These are phyloP conservation scores for Hippasteria phrygiana DNA, from an alignment of 53 echinoderm and acorn worm species.

Conservation along the genomic window DNA sequence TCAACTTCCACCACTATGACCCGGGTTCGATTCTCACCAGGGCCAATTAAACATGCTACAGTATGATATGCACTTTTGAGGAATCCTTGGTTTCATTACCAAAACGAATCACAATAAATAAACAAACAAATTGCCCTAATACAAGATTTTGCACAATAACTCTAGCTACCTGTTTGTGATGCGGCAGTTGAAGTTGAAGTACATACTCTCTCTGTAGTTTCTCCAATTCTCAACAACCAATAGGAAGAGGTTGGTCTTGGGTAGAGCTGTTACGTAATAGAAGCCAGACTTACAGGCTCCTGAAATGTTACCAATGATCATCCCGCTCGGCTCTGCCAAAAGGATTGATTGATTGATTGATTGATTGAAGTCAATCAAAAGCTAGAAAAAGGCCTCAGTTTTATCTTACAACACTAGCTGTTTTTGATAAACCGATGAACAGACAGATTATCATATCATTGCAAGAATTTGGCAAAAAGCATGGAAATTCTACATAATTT, in stretches of 20 bases:
- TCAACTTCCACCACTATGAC: too few relatives aligned
- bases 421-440: too few relatives aligned
- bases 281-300: constrained; percentile 98
- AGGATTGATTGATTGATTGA: not conserved
- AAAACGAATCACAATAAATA: too few relatives aligned
- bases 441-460: too few relatives aligned
- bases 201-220: constrained; percentile 76
- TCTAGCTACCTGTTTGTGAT: constrained; percentile 87
- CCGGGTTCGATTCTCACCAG: too few relatives aligned
- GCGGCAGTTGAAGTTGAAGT: constrained; percentile 97
- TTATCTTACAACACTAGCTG: too few relatives aligned
- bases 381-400: not conserved
- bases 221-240: constrained; percentile 93
- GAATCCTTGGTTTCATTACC: too few relatives aligned
- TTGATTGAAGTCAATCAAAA: not conserved
- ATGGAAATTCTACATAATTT: too few relatives aligned
- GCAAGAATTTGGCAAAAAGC: too few relatives aligned
- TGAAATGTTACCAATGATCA: constrained; percentile 92
- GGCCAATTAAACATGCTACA: too few relatives aligned
- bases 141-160: not conserved
- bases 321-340: constrained; percentile 83
- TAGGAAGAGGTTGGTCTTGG: constrained; percentile 94
- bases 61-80: too few relatives aligned
- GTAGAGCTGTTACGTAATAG: constrained; percentile 91
- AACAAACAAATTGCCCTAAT: too few relatives aligned